Evolutionary conservation across 2,797 vertebrate genomes (phyloP).

Genomic region (Hippopotamyrus pictus): DNA sequence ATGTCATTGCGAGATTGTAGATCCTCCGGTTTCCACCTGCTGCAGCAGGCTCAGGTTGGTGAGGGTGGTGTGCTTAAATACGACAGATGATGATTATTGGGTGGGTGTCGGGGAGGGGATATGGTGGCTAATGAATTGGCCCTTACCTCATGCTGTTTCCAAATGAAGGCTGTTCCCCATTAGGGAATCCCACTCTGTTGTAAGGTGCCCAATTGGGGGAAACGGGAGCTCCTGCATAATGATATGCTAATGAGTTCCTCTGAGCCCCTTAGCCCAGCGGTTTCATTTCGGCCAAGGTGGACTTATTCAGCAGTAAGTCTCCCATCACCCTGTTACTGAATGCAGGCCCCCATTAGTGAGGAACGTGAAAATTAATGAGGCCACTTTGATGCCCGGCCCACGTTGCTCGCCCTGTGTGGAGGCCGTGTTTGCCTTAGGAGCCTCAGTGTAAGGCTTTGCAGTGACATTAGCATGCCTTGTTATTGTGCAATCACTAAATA

Average conservation of each 20-base stretch:
- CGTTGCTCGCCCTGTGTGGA: background rate
- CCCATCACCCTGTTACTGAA: background rate
- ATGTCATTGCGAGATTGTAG: background rate
- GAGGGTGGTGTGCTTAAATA: background rate
- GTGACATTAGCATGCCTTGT: background rate
- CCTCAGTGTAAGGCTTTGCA: background rate
- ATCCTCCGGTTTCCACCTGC: background rate
- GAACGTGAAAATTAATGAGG: conserved; percentile 7
- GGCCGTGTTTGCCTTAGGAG: background rate
- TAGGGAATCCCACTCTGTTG: background rate
- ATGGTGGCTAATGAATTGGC: conserved; percentile 5
- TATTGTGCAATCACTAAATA: background rate
- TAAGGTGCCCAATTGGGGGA: background rate
- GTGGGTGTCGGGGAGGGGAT: background rate
- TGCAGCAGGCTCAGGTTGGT: background rate
- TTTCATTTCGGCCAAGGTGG: background rate
- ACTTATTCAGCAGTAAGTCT: background rate
- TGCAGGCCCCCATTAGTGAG: background rate
- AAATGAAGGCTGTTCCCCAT: conserved; percentile 5
- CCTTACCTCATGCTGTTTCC: background rate
- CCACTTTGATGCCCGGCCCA: background rate
- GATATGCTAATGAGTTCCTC: conserved; percentile 18
- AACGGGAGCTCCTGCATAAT: background rate
- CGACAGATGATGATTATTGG: background rate
- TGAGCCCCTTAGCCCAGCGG: background rate